Evolutionary conservation across 2,113 vertebrate species (phyloP), one percentile per base, ranked within the genome.

Genomic region (Periophthalmodon schlosseri): DNA sequence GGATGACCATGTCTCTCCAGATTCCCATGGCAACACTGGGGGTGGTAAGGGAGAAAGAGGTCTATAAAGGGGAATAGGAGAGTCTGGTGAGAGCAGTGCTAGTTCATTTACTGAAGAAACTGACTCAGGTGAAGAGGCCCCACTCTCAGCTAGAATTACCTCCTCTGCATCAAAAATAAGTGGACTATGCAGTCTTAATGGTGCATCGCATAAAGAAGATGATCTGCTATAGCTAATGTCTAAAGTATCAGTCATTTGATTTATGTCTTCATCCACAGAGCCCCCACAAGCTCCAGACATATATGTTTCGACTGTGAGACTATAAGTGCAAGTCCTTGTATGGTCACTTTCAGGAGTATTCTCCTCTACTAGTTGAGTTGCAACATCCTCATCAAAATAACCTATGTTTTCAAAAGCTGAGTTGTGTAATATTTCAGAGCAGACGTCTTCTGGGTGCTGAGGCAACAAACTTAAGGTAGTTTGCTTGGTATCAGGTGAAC

Each of bases 11-110:
- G 7, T 44, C 52, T 72, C 49, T 36, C 11, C 24, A 46, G 50
- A 75, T 75, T 91, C 87, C 85, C 85, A 89, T n/a, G 69, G 68
- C 64, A 80, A 49, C 58, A 87, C 63, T 65, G 80, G 66, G 9
- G 88, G 90, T 44, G 87, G 90, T 4, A 92, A 83, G 7, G 89
- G 91, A 64, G 89, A 90, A 65, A 88, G 80, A 2, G 88, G 88
- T 49, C 89, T 89, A 66, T 79, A 89, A 12, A 84, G 81, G 72
- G 83, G 85, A 15, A 83, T 46, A 14, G 76, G 80, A 63, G 82
- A 90, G 74, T 90, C 87, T 24, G 84, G 83, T 15, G 68, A 28
- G 24, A 87, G 84, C 67, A 68, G 57, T 46, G 56, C 58, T 2
- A 84, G 66, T 63, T 91, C 89, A 71, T 79, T 86, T 16, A 77